Base-by-base conservation (phyloP, 1,140 invertebrate genomes). In the Macrocentrus cingulum region DNA sequence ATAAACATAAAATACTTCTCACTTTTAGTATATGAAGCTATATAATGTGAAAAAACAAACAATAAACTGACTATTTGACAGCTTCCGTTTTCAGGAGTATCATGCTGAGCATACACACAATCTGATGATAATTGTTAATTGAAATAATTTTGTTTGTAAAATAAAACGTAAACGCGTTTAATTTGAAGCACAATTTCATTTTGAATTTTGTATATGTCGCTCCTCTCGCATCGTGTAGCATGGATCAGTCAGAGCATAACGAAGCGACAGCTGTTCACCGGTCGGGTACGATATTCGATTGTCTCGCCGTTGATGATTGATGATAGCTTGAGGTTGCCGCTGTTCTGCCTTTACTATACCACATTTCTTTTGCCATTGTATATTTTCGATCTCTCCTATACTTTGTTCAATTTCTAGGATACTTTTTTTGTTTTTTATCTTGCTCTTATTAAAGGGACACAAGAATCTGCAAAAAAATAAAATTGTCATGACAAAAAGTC, bases 221-320 rank as follows among this genome's bases (percentile, higher is more conserved):
- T 53, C 51, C 56, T 49, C 46, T 67, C 60, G 68, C 65, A 74
- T 64, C 63, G 67, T 69, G 66, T 69, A 68, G 68, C 66, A n/a
- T 41, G 66, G 67, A 67, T 66, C 65, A 63, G 65, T 71, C 66
- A 62, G 66, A 68, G 66, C 70, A 62, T 61, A 76, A 70, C 67
- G 71, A 73, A 74, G 71, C 76, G 75, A 78, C 77, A 80, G 77
- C 76, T 80, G 77, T 79, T 80, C 70, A 59, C 68, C 69, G 76
- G 68, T 72, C 69, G 69, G 70, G 68, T 69, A 70, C 66, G 67
- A 69, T 67, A 72, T 79, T 76, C 75, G 73, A 80, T 80, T 80
- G 76, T 79, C 77, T 78, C 77, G 77, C 68, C 72, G 73, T 73
- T 74, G 71, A 78, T 80, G 77, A 80, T 80, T 80, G 77, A 80